Percentiles rank a stretch among this genome's conserved stretches.
phyloP scores from a whole-genome alignment of 2,888 invertebrate species.

The Ceramica pisi region DNA sequence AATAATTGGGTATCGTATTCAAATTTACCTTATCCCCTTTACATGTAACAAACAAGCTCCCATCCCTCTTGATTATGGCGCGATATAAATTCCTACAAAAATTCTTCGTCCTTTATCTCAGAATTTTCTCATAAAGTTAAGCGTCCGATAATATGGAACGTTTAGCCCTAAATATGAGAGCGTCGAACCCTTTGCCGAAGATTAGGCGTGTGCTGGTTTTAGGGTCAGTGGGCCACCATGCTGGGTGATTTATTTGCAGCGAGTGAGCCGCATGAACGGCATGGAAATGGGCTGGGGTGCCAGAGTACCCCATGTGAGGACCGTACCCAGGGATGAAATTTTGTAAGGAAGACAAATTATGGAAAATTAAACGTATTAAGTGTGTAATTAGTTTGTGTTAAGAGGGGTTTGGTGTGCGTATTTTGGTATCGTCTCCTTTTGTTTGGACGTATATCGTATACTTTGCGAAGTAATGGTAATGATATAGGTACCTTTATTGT shows the following conservation, averaged over 20 bases:
- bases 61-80: background rate
- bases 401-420: background rate
- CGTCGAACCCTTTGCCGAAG: slow-evolving; percentile 56
- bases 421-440: slow-evolving; percentile 4
- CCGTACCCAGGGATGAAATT: slow-evolving; percentile 29
- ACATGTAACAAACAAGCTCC: slow-evolving; percentile 17
- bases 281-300: slow-evolving; percentile 44
- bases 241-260: slow-evolving; percentile 57
- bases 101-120: slow-evolving; percentile 21
- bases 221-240: slow-evolving; percentile 60
- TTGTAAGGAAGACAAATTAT: slow-evolving; percentile 49
- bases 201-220: slow-evolving; percentile 40
- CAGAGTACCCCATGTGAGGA: slow-evolving; percentile 27
- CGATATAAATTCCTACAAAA: slow-evolving; percentile 34
- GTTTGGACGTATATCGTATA: background rate
- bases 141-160: slow-evolving; percentile 39
- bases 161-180: slow-evolving; percentile 45
- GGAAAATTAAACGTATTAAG: slow-evolving; percentile 31
- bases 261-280: slow-evolving; percentile 47
- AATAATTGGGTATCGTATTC: slow-evolving; percentile 6
- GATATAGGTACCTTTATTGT: too few species aligned
- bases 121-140: slow-evolving; percentile 40
- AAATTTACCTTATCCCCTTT: background rate
- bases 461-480: too few species aligned
- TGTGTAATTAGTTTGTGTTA: slow-evolving; percentile 21